Evolutionary conservation across 2,113 vertebrate genomes (phyloP).

Genomic region (Aegypius monachus): DNA sequence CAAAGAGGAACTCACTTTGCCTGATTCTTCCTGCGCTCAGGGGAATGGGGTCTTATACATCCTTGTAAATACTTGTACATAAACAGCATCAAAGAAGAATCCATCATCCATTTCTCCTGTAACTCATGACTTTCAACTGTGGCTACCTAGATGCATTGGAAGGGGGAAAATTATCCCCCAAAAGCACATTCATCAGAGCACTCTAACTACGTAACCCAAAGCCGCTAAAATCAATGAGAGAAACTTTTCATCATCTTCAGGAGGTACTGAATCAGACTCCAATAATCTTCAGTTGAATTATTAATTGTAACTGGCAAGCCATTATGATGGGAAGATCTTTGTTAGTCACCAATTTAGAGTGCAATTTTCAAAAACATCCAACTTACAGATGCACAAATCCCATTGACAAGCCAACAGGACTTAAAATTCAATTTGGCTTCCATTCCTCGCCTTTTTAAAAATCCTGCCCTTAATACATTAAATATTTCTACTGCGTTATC

Average conservation of each 20-base stretch:
- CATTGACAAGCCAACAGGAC: neutral
- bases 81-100: neutral
- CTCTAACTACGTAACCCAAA: neutral
- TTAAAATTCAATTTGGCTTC: conserved; percentile 39
- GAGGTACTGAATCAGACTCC: neutral
- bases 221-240: neutral
- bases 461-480: neutral
- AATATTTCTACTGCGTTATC: neutral
- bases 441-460: neutral
- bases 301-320: conserved; percentile 34
- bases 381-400: neutral
- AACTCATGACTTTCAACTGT: neutral
- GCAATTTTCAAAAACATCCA: conserved; percentile 5
- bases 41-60: neutral
- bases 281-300: conserved; percentile 30
- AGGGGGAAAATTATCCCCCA: neutral
- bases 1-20: neutral
- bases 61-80: neutral
- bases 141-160: neutral
- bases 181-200: neutral
- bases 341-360: conserved; percentile 16
- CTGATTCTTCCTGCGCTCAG: accelerated
- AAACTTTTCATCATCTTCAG: neutral
- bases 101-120: neutral
- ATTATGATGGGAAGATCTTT: neutral